Evolutionary conservation across 2,113 vertebrate species (phyloP).

Genomic region (Struthio camelus): DNA sequence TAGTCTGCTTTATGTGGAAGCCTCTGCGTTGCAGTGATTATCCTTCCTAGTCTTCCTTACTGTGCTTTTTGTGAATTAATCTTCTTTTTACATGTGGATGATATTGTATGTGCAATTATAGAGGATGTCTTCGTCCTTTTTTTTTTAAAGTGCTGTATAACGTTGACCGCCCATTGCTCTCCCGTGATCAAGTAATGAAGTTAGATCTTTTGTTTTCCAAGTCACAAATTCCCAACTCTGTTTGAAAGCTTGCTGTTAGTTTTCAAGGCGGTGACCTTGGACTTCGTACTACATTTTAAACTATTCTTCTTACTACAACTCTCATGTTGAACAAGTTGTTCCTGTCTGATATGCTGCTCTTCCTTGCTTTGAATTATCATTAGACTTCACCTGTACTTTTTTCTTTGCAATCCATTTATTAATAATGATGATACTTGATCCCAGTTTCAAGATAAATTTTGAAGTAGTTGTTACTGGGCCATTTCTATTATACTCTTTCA

Average conservation of each 20-base stretch:
- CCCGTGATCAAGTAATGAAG: background rate
- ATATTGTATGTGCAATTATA: constrained; percentile 4
- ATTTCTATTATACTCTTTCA: background rate
- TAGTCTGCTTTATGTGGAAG: constrained; percentile 43
- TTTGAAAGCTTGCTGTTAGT: background rate
- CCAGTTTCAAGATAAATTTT: background rate
- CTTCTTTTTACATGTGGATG: constrained; percentile 29
- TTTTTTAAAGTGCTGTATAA: background rate
- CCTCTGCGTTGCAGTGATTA: constrained; percentile 38
- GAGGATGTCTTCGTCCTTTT: too few species aligned
- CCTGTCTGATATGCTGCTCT: background rate
- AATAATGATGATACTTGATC: background rate
- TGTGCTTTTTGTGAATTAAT: constrained; percentile 53
- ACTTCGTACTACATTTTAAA: background rate
- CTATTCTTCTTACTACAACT: background rate
- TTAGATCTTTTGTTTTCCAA: background rate
- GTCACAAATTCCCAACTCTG: background rate
- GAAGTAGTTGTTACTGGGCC: background rate
- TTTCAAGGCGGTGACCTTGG: background rate
- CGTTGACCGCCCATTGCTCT: background rate
- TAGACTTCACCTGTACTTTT: background rate
- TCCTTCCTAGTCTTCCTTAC: constrained; percentile 58
- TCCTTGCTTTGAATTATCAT: background rate
- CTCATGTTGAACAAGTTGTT: background rate
- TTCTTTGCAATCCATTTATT: background rate